A percentile compares a stretch with the other conserved stretches of the same genome.
Conservation (phyloP, 2,113 vertebrate species). For the Pterocles orientalis region DNA sequence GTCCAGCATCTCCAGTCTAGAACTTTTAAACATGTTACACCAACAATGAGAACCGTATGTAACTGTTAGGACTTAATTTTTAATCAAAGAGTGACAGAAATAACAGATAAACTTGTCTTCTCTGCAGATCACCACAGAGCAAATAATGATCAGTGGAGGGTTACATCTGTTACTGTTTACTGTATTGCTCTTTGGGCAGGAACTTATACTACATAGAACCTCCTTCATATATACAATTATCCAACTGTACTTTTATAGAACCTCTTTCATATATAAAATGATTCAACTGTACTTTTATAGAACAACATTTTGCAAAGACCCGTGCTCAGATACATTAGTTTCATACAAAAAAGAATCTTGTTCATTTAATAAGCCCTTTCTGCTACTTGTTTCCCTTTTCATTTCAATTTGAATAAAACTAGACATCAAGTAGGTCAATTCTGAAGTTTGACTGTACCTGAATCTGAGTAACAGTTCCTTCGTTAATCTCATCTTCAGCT, state of each 20-base stretch:
- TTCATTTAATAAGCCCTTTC: neutral
- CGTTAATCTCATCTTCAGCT: conserved; percentile 84
- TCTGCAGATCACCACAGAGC: neutral
- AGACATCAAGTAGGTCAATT: neutral
- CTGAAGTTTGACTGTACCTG: conserved; percentile 79
- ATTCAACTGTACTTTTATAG: neutral
- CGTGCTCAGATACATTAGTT: neutral
- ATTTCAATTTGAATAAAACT: neutral
- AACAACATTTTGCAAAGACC: neutral
- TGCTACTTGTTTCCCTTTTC: neutral
- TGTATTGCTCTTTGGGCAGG: neutral
- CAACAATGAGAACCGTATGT: neutral
- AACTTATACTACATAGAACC: neutral
- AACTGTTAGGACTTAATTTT: neutral
- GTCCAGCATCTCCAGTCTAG: neutral
- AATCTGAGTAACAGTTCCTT: conserved; percentile 89
- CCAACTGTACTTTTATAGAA: neutral
- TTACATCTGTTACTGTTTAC: neutral
- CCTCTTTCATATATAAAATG: neutral
- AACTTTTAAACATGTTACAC: neutral
- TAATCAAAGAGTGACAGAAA: neutral
- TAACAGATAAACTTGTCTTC: neutral
- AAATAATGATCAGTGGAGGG: neutral
- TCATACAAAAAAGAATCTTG: neutral
- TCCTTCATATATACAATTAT: neutral